Percentiles rank a stretch among this genome's conserved stretches.
These are phyloP conservation scores for Girardinichthys multiradiatus DNA, from an alignment of 2,113 vertebrate species.

Conservation along the genomic window DNA sequence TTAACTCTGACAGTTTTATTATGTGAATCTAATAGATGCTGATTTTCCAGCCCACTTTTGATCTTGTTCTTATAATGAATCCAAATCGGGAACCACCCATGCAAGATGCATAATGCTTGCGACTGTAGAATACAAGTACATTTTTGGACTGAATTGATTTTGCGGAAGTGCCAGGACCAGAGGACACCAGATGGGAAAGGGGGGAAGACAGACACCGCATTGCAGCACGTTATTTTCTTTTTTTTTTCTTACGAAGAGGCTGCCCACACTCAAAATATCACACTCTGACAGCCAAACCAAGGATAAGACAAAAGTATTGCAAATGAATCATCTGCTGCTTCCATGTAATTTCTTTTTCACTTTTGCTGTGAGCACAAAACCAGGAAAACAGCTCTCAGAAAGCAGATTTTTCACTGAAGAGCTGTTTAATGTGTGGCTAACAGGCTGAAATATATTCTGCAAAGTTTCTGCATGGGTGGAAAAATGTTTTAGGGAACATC, in stretches of 20 bases:
- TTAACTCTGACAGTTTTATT: slow-evolving; percentile 36
- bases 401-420: background rate
- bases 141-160: slow-evolving; percentile 17
- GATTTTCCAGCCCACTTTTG: slow-evolving; percentile 32
- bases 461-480: slow-evolving; percentile 9
- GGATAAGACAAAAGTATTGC: slow-evolving; percentile 38
- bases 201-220: slow-evolving; percentile 63
- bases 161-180: slow-evolving; percentile 30
- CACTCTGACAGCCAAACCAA: slow-evolving; percentile 26
- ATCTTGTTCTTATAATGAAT: slow-evolving; percentile 35
- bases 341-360: slow-evolving; percentile 46
- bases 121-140: slow-evolving; percentile 20
- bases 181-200: slow-evolving; percentile 53
- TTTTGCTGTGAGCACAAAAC: slow-evolving; percentile 28
- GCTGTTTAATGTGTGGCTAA: background rate
- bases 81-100: slow-evolving; percentile 26
- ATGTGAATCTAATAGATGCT: slow-evolving; percentile 24
- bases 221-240: slow-evolving; percentile 55
- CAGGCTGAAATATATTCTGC: slow-evolving; percentile 8
- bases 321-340: slow-evolving; percentile 54
- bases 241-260: slow-evolving; percentile 48
- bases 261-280: slow-evolving; percentile 43
- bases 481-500: background rate
- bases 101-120: slow-evolving; percentile 16
- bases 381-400: slow-evolving; percentile 20